Evolutionary conservation across 2,113 vertebrate species (phyloP).

Genomic region (Gobius niger): DNA sequence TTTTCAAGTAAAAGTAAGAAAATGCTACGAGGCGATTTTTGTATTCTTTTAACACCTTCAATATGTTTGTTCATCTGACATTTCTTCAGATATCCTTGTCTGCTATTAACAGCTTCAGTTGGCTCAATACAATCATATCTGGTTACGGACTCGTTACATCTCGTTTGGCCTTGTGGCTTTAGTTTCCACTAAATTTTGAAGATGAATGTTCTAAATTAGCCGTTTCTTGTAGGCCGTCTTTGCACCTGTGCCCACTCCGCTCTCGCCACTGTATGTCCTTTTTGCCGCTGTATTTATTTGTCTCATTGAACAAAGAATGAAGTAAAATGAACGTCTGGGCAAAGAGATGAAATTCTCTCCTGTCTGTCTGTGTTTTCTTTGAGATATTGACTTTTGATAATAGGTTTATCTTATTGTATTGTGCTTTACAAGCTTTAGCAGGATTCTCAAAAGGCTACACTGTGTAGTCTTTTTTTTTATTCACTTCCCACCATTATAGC

Average conservation of each 20-base stretch:
- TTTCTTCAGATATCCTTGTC: neutral
- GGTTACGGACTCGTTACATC: conserved; percentile 2
- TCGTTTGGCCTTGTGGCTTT: conserved; percentile 10
- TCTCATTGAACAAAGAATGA: conserved; percentile 56
- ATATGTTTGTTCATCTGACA: conserved; percentile 18
- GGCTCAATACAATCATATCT: neutral
- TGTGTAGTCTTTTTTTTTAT: too few species aligned
- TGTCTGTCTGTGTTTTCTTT: conserved; percentile 21
- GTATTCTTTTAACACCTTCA: conserved; percentile 55
- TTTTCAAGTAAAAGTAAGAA: conserved; percentile 81
- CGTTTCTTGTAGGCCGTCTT: conserved; percentile 1
- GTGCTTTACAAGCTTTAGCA: too few species aligned
- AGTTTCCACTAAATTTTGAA: conserved; percentile 4
- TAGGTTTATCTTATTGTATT: too few species aligned
- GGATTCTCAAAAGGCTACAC: too few species aligned
- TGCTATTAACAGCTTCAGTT: neutral
- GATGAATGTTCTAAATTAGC: conserved; percentile 14
- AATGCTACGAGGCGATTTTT: conserved; percentile 64
- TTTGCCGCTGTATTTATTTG: conserved; percentile 65
- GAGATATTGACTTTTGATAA: neutral
- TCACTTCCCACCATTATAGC: too few species aligned
- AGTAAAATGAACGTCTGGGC: conserved; percentile 58
- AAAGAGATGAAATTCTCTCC: conserved; percentile 32
- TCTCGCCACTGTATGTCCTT: neutral
- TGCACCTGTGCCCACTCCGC: neutral